Evolutionary conservation across 2,797 vertebrate species (phyloP).

Genomic region (Acanthiza pusilla): DNA sequence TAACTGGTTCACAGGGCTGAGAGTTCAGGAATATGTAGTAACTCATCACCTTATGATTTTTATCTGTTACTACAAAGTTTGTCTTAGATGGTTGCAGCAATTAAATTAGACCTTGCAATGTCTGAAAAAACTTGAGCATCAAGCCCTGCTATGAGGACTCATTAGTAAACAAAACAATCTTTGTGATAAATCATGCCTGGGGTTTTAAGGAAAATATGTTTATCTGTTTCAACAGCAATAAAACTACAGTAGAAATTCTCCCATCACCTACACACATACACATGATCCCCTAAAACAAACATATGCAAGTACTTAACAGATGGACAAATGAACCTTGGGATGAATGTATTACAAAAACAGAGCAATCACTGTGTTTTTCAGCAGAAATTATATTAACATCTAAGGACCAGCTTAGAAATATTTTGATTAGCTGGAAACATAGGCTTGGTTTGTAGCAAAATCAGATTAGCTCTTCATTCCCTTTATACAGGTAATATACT

Average conservation of each 20-base stretch:
- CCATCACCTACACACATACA: not conserved
- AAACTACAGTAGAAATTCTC: conserved; percentile 63
- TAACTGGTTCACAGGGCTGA: conserved; percentile 41
- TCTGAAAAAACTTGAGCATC: not conserved
- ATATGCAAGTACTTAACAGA: conserved; percentile 66
- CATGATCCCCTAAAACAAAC: not conserved
- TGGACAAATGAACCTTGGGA: conserved; percentile 66
- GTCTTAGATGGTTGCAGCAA: conserved; percentile 56
- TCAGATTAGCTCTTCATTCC: not conserved
- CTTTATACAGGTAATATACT: not conserved
- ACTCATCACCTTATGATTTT: conserved; percentile 49
- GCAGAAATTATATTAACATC: not conserved
- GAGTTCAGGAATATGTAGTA: conserved; percentile 47
- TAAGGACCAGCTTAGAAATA: not conserved
- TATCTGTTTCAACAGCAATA: conserved; percentile 63
- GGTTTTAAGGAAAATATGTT: conserved; percentile 64
- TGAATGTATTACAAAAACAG: conserved; percentile 35
- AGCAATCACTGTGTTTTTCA: not conserved
- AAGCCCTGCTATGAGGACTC: conserved; percentile 27
- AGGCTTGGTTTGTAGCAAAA: not conserved
- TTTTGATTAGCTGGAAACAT: not conserved
- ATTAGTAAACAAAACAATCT: conserved; percentile 65
- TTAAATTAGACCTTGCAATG: conserved; percentile 55
- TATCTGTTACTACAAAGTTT: conserved; percentile 47
- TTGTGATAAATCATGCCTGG: conserved; percentile 54